A percentile compares a stretch with the other conserved stretches of the same genome.
phyloP scores from a whole-genome alignment of 2,113 vertebrate species.

The Pterophyllum scalare region DNA sequence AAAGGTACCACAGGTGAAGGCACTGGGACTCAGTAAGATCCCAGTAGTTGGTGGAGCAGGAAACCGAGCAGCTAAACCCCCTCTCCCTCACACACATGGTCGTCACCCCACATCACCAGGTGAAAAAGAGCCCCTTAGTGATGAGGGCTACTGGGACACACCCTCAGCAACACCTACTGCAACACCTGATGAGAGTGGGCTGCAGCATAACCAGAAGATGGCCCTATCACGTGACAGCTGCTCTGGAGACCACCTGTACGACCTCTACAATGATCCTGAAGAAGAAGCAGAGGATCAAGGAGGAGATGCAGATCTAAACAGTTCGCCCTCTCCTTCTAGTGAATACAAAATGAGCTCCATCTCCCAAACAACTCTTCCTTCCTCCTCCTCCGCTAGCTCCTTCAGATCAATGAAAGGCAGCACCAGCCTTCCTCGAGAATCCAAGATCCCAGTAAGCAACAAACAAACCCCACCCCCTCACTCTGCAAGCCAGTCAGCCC shows the following conservation, averaged over 20 bases:
- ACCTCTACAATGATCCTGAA: constrained; percentile 87
- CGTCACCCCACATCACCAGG: constrained; percentile 81
- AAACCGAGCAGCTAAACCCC: constrained; percentile 70
- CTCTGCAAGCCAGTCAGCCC: constrained; percentile 85
- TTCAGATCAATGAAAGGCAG: constrained; percentile 90
- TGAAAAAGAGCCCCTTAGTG: constrained; percentile 89
- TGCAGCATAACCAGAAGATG: constrained; percentile 78
- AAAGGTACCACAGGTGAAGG: constrained; percentile 75
- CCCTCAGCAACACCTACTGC: constrained; percentile 91
- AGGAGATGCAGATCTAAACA: constrained; percentile 76
- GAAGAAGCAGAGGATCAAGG: constrained; percentile 63
- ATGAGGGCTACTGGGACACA: constrained; percentile 97
- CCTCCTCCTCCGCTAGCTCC: constrained; percentile 74
- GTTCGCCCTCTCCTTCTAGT: constrained; percentile 78
- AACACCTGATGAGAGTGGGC: constrained; percentile 86
- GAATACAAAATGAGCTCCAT: constrained; percentile 85
- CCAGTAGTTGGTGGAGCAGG: constrained; percentile 74
- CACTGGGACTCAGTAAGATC: constrained; percentile 79
- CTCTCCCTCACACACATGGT: constrained; percentile 53
- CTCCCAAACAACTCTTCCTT: constrained; percentile 74
- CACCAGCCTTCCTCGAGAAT: constrained; percentile 89
- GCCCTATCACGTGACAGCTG: constrained; percentile 87
- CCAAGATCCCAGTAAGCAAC: constrained; percentile 90
- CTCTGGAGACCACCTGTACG: constrained; percentile 91
- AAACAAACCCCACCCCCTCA: constrained; percentile 86